Percentiles rank a stretch among this genome's conserved stretches.
Evolutionary conservation across 2,888 invertebrate species (phyloP).

Genomic region (Andrena fulva): DNA sequence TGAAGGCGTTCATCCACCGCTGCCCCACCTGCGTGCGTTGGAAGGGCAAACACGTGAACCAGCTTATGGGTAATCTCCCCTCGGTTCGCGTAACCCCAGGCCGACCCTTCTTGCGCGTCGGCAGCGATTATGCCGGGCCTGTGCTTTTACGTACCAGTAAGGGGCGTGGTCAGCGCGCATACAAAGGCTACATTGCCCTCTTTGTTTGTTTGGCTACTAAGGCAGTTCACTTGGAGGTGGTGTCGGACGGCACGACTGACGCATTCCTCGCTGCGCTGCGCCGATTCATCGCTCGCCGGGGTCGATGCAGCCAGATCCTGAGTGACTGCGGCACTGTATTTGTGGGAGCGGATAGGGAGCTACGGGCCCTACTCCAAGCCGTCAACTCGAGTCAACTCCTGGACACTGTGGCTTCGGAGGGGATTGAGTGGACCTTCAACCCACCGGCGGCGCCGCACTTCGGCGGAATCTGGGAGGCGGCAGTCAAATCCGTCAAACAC

Average conservation of each 20-base stretch:
- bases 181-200: background rate
- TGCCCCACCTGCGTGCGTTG: background rate
- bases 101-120: too few species aligned
- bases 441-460: too few species aligned
- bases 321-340: background rate
- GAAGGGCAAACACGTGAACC: too few species aligned
- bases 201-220: background rate
- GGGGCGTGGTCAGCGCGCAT: too few species aligned
- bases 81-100: too few species aligned
- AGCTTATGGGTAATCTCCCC: too few species aligned
- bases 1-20: background rate
- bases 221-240: background rate
- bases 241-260: background rate
- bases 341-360: background rate
- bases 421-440: too few species aligned
- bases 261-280: background rate
- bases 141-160: too few species aligned
- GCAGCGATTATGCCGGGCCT: too few species aligned
- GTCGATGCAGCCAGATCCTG: background rate
- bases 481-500: constrained; percentile 4
- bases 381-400: too few species aligned
- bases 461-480: constrained; percentile 1
- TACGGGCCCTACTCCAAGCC: background rate
- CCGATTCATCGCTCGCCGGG: background rate
- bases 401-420: too few species aligned